Evolutionary conservation across 2,888 invertebrate genomes (phyloP), one percentile per base, ranked within the genome.

Genomic region (Plebejus argus): DNA sequence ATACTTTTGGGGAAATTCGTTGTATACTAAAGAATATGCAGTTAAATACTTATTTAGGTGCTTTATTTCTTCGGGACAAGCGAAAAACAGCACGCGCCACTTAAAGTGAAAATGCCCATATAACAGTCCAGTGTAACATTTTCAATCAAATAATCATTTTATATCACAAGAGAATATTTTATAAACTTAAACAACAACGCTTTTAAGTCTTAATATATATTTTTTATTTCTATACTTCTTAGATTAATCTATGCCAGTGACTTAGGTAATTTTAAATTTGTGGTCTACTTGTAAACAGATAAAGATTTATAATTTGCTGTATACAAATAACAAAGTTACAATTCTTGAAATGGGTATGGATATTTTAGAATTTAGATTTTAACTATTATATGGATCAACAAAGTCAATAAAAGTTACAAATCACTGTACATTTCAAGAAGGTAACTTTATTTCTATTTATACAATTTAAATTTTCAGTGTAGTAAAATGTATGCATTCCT

Each of bases 221-320:
- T n/a, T 66, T 66, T 4, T 28, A 66, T 66, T 28, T 66, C 23
- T 66, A 20, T 33, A 28, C 1, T 66, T 3, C 28, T 66, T 15
- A 28, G 61, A 61, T 66, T 66, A 66, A 15, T 66, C 6, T 66
- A 33, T 66, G 66, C 66, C 66, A 66, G 66, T 66, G 66, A 66
- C 33, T 66, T 33, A 23, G 28, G 23, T 23, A 12, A 12, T 23
- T 28, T 28, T 2, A 28, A 61, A 39, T 39, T 28, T 66, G 61
- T 66, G 58, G 20, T 58, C 20, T 66, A 66, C 28, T 66, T 61
- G 10, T 61, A 61, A 61, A 23, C 23, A 20, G 23, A 61, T 20
- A 20, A 12, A 61, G 1, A 23, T 20, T 23, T 23, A 23, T 61
- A 23, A 53, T 12, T 61, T 61, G 23, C 61, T 23, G 58, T 58